Conservation (phyloP, 2,888 invertebrate genomes). For the Halocaridina rubra region DNA sequence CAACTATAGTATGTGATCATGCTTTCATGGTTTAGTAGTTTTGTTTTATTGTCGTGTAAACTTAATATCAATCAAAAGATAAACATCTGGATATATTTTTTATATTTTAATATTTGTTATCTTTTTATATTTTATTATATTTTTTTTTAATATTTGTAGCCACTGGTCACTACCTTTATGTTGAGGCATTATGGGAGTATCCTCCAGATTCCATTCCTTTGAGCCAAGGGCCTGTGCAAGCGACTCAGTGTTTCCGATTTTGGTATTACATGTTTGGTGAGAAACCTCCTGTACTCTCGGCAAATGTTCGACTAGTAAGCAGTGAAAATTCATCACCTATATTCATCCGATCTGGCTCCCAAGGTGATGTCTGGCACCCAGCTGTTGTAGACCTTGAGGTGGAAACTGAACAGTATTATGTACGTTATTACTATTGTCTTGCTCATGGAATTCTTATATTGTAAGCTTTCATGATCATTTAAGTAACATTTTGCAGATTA, state of each 20-base stretch:
- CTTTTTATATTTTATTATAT: background rate
- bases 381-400: conserved; percentile 1
- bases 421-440: no score
- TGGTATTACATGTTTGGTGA: conserved; percentile 60
- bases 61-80: no score
- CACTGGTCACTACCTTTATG: conserved; percentile 41
- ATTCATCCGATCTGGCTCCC: conserved; percentile 29
- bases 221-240: background rate
- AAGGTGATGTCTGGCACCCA: conserved; percentile 55
- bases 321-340: background rate
- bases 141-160: background rate
- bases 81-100: no score
- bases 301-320: background rate
- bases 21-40: no score
- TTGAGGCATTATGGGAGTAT: conserved; percentile 25
- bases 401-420: background rate
- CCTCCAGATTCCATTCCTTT: background rate
- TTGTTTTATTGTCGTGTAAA: no score
- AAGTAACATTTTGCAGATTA: no score
- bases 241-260: conserved; percentile 34
- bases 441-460: no score
- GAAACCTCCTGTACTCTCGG: conserved; percentile 26
- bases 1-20: no score
- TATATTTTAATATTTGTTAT: no score
- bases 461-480: no score